Base-by-base conservation (phyloP, 2,797 vertebrate species). In the Poeciliopsis gracilis region DNA sequence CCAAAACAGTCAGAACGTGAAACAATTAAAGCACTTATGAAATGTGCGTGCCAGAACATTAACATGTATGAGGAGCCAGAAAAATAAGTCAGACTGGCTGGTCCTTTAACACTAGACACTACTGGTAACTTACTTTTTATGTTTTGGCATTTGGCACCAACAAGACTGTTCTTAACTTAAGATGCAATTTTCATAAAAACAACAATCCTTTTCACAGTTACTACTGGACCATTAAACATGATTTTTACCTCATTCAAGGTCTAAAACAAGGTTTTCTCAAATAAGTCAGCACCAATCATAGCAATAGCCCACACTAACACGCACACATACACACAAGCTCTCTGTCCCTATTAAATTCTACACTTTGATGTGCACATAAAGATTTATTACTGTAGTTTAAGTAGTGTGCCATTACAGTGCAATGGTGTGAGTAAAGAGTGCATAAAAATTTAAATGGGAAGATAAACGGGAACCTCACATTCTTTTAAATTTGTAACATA, bases 61-160 rank as follows among this genome's bases (percentile, higher is more conserved):
- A 53, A 43, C 15, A 7, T 77, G 38, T 47, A 25, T 36, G 11
- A 84, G 72, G 74, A 83, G 41, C 38, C 63, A 72, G 72, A 66
- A 84, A 47, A 70, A 18, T 43, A 70, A 38, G 33, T 43, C 28
- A 36, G 43, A 33, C 36, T 46, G 77, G n/a, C 28, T 13, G 33
- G 77, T 46, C 15, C 2, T 38, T 74, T 13, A 53, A 36, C 30
- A 47, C 43, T 61, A 75, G 4, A 70, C 25, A 73, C 43, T 36
- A 72, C 47, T 76, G 36, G 16, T 47, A 36, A 20, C 18, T 45
- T n/a, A 57, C 43, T 33, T 79, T 59, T 70, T 43, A 78, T 41
- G 81, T 25, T 73, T 66, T 72, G 53, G 55, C 23, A 5, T 80
- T 79, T 84, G 80, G 75, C 77, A 88, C 59, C 71, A 46, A 67